Percentiles rank a stretch among this genome's conserved stretches.
phyloP scores from a whole-genome alignment of 2,888 invertebrate genomes.

The Villa cingulata region DNA sequence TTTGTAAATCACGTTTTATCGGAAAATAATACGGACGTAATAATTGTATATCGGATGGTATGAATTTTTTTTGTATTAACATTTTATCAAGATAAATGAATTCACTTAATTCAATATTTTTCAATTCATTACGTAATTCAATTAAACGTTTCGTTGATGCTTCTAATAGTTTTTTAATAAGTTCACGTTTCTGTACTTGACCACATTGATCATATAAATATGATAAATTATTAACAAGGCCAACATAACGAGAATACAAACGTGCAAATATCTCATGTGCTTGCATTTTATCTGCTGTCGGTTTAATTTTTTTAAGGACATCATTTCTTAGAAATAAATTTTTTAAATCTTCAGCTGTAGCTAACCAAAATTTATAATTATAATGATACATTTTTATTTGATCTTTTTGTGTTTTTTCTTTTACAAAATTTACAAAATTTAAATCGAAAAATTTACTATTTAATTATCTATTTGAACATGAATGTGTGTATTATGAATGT shows the following conservation, averaged over 20 bases:
- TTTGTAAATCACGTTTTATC: conserved; percentile 14
- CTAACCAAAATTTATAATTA: conserved; percentile 40
- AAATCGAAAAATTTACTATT: too few species aligned
- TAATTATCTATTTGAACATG: too few species aligned
- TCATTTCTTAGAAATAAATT: conserved; percentile 32
- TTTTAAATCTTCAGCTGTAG: conserved; percentile 33
- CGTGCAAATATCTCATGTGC: conserved; percentile 28
- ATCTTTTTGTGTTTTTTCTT: too few species aligned
- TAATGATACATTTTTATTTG: conserved; percentile 19
- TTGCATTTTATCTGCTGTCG: conserved; percentile 20
- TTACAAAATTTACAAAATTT: too few species aligned
- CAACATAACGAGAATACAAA: conserved; percentile 27
- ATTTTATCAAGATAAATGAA: conserved; percentile 55
- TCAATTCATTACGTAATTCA: conserved; percentile 41
- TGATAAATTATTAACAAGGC: conserved; percentile 28
- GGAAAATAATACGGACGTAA: conserved; percentile 41
- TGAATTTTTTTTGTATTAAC: conserved; percentile 47
- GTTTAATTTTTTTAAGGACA: conserved; percentile 22
- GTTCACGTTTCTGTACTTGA: conserved; percentile 30
- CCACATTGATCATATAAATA: conserved; percentile 28
- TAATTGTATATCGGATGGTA: conserved; percentile 46
- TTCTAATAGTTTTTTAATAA: conserved; percentile 24
- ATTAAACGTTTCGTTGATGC: conserved; percentile 35
- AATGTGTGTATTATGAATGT: too few species aligned
- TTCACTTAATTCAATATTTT: conserved; percentile 40